These are phyloP conservation scores for Rhabdophis nuchalis DNA, from an alignment of 2,797 vertebrate species.

Conservation along the genomic window DNA sequence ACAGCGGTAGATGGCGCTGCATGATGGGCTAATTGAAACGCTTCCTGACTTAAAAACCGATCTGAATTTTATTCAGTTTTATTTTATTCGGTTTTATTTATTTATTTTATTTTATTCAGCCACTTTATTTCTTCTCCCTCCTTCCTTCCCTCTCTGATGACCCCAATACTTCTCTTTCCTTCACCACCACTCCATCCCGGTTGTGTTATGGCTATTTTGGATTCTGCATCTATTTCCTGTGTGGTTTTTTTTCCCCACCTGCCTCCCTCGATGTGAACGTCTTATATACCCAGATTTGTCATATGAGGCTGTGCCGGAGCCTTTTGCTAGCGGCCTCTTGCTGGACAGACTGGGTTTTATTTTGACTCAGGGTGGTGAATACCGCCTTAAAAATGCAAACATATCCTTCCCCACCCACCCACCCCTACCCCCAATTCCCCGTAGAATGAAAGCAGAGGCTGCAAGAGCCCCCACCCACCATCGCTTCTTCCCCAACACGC, in stretches of 20 bases:
- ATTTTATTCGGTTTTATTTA: too few relatives aligned
- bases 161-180: background rate
- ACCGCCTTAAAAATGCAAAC: too few relatives aligned
- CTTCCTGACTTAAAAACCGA: too few relatives aligned
- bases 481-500: background rate
- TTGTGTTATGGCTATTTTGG: background rate
- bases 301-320: background rate
- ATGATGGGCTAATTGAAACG: background rate
- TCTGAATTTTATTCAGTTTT: too few relatives aligned
- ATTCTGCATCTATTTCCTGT: background rate
- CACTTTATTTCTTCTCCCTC: background rate
- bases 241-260: too few relatives aligned
- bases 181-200: background rate
- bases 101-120: too few relatives aligned
- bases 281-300: background rate
- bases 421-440: too few relatives aligned
- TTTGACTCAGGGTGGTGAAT: background rate
- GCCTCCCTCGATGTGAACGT: background rate
- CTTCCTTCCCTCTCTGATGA: background rate
- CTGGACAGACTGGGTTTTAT: background rate
- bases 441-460: background rate
- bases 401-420: rapidly evolving
- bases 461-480: background rate
- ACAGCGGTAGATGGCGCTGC: background rate
- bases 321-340: background rate